Evolutionary conservation across 2,888 invertebrate genomes (phyloP), one percentile per base, ranked within the genome.

Genomic region (Stenotaenia linearis): DNA sequence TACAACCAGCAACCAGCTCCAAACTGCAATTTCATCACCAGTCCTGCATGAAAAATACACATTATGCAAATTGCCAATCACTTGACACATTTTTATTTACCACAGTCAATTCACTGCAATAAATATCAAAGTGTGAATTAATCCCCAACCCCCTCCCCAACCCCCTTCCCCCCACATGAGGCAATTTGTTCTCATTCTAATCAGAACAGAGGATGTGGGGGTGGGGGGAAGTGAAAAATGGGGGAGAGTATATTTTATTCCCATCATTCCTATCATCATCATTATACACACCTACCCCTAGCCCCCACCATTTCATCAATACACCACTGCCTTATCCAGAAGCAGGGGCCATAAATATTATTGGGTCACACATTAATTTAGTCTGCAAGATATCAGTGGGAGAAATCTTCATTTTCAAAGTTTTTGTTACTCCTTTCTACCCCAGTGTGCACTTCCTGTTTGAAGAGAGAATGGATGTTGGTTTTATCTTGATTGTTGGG

Each of bases 131-230:
- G 25, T 61, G 23, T 61, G 61, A 61, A 61, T 61, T 61, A 25
- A 25, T 61, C 61, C 61, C 61, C 28, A 25, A 15, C 23, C 56
- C 23, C 56, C 18, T 56, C 56, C 18, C n/a, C 56, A 56, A n/a
- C n/a, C n/a, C n/a, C n/a, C n/a, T n/a, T n/a, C n/a, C n/a, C n/a
- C n/a, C n/a, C n/a, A 18, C 56, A 56, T 37, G 45, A 12, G 61
- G 61, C 61, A 61, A 61, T 61, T 61, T 61, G 61, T 61, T 61
- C 61, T 61, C 61, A 61, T 61, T 61, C 61, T 61, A 61, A 61
- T 61, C 61, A 61, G 25, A 7, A 56, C 12, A 6, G 7, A 6
- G 15, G n/a, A n/a, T 3, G 2, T 5, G 40, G 45, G 18, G 12
- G 61, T 1, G 61, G 61, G 25, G 25, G 18, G 56, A 15, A 18